These are phyloP conservation scores for Nebria ingens DNA, from an alignment of 1,140 invertebrate genomes.

Conservation along the genomic window DNA sequence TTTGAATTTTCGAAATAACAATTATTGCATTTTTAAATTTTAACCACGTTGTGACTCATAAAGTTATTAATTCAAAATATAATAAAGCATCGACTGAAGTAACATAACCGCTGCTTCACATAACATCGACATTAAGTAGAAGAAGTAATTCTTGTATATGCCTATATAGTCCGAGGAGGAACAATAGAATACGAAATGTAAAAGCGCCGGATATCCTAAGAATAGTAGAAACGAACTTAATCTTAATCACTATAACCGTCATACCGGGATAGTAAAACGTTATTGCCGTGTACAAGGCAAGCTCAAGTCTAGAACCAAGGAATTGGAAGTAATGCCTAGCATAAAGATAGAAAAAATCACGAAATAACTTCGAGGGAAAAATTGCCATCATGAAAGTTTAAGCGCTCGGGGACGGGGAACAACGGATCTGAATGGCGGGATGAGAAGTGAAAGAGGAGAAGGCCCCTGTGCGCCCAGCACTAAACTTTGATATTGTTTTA, in stretches of 20 bases:
- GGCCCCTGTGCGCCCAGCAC: constrained; percentile 18
- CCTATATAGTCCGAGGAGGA: too few relatives aligned
- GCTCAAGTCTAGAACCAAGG: constrained; percentile 10
- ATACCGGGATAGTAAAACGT: constrained; percentile 4
- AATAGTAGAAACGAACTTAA: too few relatives aligned
- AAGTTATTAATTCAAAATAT: too few relatives aligned
- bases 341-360: neutral
- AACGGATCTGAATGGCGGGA: constrained; percentile 8
- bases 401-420: constrained; percentile 14
- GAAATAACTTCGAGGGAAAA: neutral
- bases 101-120: too few relatives aligned
- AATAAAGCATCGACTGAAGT: too few relatives aligned
- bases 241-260: constrained; percentile 9
- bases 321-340: constrained; percentile 12
- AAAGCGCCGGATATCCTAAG: too few relatives aligned
- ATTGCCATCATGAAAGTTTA: constrained; percentile 21
- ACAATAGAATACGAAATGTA: too few relatives aligned
- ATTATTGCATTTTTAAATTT: too few relatives aligned
- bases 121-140: too few relatives aligned
- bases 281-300: neutral
- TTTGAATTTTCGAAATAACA: too few relatives aligned
- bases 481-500: constrained; percentile 38
- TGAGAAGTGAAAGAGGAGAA: neutral
- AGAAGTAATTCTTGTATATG: too few relatives aligned
- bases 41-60: too few relatives aligned